Base-by-base conservation (phyloP, 2,113 vertebrate species). In the Synchiropus splendidus region DNA sequence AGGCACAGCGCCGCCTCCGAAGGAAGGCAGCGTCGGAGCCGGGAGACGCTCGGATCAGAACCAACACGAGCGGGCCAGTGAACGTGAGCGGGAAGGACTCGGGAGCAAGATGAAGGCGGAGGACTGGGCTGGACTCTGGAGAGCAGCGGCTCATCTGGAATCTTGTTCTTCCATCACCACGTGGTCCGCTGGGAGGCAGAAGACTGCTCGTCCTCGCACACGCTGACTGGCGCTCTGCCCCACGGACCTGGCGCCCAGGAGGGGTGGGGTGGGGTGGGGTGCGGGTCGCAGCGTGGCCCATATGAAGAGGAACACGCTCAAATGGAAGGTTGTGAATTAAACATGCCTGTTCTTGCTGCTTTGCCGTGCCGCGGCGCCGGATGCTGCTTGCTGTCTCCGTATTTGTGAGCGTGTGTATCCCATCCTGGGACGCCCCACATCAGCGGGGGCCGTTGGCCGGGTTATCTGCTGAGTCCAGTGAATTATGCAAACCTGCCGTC, bases 261-360 rank as follows among this genome's bases (percentile, higher is more conserved):
- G 49, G 31, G 17, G 12, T 36, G 16, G 12, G 13, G 18, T 39
- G 39, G 57, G 49, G 52, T 42, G 31, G 42, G 32, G 18, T 38
- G 54, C 44, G 61, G 73, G 48, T 65, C 62, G 49, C 45, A 14
- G 57, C 61, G 60, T 55, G 44, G 56, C 66, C 67, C 59, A 45
- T 54, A 61, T 39, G 50, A 68, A 74, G 63, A 68, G 8, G 58
- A 72, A 66, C 58, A 77, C 69, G 67, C 61, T 72, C 67, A 82
- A 75, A 79, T 77, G 74, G 74, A 77, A 52, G 67, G 63, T 58
- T 61, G 53, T 82, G 59, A 82, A 82, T 82, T 82, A 82, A 82
- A 82, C 74, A 82, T 82, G 70, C 43, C 21, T 43, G 55, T 62
- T 63, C 59, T 71, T 63, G 64, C 68, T 71, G 54, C 65, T 60